Base-by-base conservation (phyloP, 2,888 invertebrate genomes). In the Hirtodrosophila histrioides region DNA sequence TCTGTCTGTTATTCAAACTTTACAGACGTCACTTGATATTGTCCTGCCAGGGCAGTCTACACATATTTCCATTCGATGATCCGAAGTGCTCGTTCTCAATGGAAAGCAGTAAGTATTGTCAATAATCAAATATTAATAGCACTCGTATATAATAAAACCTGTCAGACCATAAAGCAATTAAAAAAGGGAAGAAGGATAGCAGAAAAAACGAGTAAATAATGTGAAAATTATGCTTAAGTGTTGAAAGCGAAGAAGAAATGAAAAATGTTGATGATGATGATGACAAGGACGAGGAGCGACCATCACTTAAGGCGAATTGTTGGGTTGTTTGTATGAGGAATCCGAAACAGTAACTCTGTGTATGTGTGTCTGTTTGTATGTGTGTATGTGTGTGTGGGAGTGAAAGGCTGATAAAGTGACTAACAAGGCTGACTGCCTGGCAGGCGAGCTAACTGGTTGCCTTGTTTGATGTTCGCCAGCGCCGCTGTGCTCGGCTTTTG, bases 1-100 rank as follows among this genome's bases (percentile, higher is more conserved):
- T 27, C 3, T 27, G 27, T 31, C 31, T 31, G 9, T 27, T 27
- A 0, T 27, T 7, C 45, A 29, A 35, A 36, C n/a, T 5, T 63
- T 69, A 17, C 81, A 96, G 96, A 92, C 94, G 97, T 88, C 97
- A 97, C 92, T 95, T 98, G 88, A 97, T 97, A 89, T 93, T 98
- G 89, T 97, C 97, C 89, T 98, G 98, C 93, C 97, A 97, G 92
- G 98, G 98, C 91, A 95, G 96, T 92, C 94, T 97, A 91, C 96
- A 97, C 92, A 97, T 98, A 92, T 98, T 97, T 93, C 98, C 98
- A 87, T 98, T 98, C 92, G 98, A 98, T 92, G 97, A 97, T 94
- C 97, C 97, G 88, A 94, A 95, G 93, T 98, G 98, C 94, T 96
- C 97, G 93, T 98, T 98, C 93, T 96, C 97, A 91, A 96, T 98